phyloP scores from a whole-genome alignment of 2,797 vertebrate species.

The Dendrocincla tyrannina region DNA sequence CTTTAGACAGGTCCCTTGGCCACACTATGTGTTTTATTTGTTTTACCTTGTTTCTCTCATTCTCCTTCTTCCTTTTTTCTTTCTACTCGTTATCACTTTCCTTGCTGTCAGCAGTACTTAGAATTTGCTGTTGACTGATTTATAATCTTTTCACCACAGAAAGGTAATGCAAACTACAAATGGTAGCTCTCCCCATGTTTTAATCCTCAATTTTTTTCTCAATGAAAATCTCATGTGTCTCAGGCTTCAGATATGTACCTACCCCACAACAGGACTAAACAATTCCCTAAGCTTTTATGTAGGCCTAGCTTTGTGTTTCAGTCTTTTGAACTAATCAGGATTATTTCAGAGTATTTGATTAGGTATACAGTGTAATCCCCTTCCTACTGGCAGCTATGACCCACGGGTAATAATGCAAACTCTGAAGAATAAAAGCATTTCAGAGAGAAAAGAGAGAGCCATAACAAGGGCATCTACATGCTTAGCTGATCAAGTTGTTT shows the following conservation, averaged over 20 bases:
- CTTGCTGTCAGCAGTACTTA: not conserved
- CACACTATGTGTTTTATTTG: not conserved
- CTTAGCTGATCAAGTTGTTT: not conserved
- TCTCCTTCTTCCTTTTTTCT: not conserved
- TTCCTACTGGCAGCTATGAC: not conserved
- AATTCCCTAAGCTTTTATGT: not conserved
- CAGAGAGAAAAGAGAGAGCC: not conserved
- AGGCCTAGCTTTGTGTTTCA: not conserved
- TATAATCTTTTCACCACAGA: not conserved
- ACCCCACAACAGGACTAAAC: not conserved
- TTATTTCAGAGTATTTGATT: not conserved
- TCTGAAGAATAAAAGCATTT: not conserved
- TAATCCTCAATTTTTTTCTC: not conserved
- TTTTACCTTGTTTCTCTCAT: not conserved
- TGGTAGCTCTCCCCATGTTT: not conserved
- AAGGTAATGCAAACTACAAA: not conserved
- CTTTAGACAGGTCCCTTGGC: not conserved
- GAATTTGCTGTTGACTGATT: not conserved
- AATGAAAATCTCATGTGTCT: not conserved
- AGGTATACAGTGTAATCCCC: not conserved
- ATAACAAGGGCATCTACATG: not conserved
- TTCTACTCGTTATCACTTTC: not conserved
- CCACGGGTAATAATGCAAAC: not conserved
- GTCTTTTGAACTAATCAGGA: not conserved
- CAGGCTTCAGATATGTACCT: not conserved